Evolutionary conservation across 2,113 vertebrate species (phyloP), one percentile per base, ranked within the genome.

Genomic region (Paralichthys olivaceus): DNA sequence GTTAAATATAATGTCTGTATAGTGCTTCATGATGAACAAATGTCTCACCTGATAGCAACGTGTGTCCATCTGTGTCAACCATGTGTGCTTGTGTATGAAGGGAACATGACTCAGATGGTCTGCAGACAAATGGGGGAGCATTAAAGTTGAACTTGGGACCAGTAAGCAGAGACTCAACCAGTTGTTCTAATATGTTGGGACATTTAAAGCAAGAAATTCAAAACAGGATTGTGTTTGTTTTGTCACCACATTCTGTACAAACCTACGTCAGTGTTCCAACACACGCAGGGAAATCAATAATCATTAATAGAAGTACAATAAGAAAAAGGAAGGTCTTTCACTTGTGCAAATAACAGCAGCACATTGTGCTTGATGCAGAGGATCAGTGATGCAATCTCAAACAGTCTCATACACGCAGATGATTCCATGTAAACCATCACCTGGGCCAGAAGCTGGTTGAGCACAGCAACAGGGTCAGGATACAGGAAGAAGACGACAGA

Each of bases 331-430:
- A 75, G 23, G 34, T 47, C 43, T 47, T 47, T 47, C 43, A 47
- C 22, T 56, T 84, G 65, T 79, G 64, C 65, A 75, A 79, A n/a
- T 37, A 77, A 26, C 65, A 72, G 61, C 79, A 67, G 45, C 7
- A 68, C 65, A 54, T 67, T 57, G 28, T 66, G 14, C 26, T 66
- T 47, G 59, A 69, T 53, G 49, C 64, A 61, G 58, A 25, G 4
- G 66, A 67, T 67, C 45, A 4, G 25, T 58, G 62, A 64, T 19
- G 32, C 32, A 19, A 62, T 74, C 53, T 59, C 69, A 28, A 45
- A 45, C 6, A 34, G 32, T 34, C 37, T 40, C 37, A 40, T 12
- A 40, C 47, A 47, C 5, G 4, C 14, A 47, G 17, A 17, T 5
- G 45, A 17, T 17, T 45, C 45, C 45, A 49, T 49, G 45, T 15